Percentiles rank a stretch among this genome's conserved stretches.
These are phyloP conservation scores for Mobula birostris DNA, from an alignment of 2,113 vertebrate genomes.

Conservation along the genomic window DNA sequence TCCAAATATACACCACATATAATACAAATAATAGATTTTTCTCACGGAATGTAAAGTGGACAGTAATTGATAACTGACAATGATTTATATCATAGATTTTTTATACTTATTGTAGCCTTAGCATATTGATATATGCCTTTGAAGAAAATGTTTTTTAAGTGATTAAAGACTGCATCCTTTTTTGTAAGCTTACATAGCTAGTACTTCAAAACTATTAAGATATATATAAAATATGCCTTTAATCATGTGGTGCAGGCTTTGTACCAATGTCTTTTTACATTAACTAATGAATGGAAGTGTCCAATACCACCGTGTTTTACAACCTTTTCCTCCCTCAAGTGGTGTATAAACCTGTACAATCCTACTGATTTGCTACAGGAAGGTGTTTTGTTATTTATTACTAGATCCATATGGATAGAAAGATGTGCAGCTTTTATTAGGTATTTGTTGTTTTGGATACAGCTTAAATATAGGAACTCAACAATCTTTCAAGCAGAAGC, in stretches of 20 bases:
- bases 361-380: not conserved
- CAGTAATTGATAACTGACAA: slow-evolving; percentile 35
- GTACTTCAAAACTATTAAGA: slow-evolving; percentile 57
- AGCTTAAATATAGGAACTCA: not conserved
- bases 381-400: slow-evolving; percentile 15
- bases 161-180: slow-evolving; percentile 20
- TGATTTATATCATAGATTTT: slow-evolving; percentile 36
- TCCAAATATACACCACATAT: not conserved
- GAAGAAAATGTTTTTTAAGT: slow-evolving; percentile 33
- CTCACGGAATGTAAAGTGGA: slow-evolving; percentile 33
- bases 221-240: slow-evolving; percentile 33
- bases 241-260: not conserved
- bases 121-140: slow-evolving; percentile 32
- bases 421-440: slow-evolving; percentile 8
- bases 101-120: slow-evolving; percentile 32
- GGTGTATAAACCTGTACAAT: not conserved
- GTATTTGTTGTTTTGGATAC: slow-evolving; percentile 31
- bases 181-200: slow-evolving; percentile 52
- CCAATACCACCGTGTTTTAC: not conserved
- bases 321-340: not conserved
- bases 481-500: not conserved
- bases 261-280: slow-evolving; percentile 26
- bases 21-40: slow-evolving; percentile 23
- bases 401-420: not conserved
- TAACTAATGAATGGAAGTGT: not conserved